Evolutionary conservation across 2,797 vertebrate genomes (phyloP), one percentile per base, ranked within the genome.

Genomic region (Spea hammondii): DNA sequence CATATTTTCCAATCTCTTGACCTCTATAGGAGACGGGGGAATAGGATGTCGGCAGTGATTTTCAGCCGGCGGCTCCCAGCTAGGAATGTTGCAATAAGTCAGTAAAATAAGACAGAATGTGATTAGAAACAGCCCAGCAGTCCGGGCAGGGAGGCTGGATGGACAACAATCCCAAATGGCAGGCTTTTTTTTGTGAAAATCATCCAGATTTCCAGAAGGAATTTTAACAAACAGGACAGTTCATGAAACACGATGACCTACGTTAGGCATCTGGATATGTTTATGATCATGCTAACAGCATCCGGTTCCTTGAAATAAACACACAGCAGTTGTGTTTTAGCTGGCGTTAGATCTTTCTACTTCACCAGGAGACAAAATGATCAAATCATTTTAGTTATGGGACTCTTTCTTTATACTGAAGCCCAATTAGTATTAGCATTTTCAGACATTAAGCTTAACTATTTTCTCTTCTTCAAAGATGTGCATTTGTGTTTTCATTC

Each of bases 141-240:
- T 57, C 5, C 5, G 51, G 51, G 11, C n/a, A 46, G 6, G 57
- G 53, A 3, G 51, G 17, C 64, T 57, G 48, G 70, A 17, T 46
- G 67, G n/a, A 7, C 14, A 49, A 71, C 4, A 44, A 54, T 14
- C 68, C 50, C 4, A 51, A 10, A 70, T 14, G 70, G 32, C 70
- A 57, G 5, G 51, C 32, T 53, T 11, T 12, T 32, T 71, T 9
- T 53, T 55, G 17, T 10, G 32, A 46, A 71, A 71, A 71, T 51
- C 10, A 45, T 57, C 70, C 32, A 57, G 53, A 71, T 57, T 11
- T 71, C 53, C 53, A 70, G 14, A 54, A 70, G 50, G 68, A 70
- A 53, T 54, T 70, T 44, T 4, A 8, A 70, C 68, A 70, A 53
- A 53, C 8, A 53, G 53, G 68, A 70, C 49, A 53, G 14, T 17